Evolutionary conservation across 2,797 vertebrate genomes (phyloP), one percentile per base, ranked within the genome.

Genomic region (Hoplostethus atlanticus): DNA sequence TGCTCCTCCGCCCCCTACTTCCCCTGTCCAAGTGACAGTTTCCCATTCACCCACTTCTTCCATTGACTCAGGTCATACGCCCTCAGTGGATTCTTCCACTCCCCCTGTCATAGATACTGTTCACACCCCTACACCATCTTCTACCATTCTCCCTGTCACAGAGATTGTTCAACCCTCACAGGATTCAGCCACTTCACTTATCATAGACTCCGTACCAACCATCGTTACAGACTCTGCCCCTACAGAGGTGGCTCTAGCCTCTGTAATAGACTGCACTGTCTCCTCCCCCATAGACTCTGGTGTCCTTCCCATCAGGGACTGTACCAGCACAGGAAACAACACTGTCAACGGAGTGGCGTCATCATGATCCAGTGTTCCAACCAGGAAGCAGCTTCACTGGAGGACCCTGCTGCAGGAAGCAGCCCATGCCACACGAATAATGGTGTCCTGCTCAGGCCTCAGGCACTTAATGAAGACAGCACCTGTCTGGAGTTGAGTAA

Each of bases 291-390:
- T 95, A 87, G 93, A 95, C 92, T 93, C 79, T 15, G 93, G 90
- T 13, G 57, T 83, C 61, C 82, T 89, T 44, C 56, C 93, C 86
- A 53, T 86, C 71, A 85, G 74, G 62, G 92, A 93, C 0, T 94
- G 94, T 0, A 90, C 91, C 52, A 93, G 95, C 90, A 93, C 94
- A 0, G 96, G 96, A 85, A 95, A 92, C 48, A 88, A 93, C 93
- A 93, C 94, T 11, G 93, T 95, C 91, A 96, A 96, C 0, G 94
- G 94, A 48, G 90, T 92, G 86, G 91, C 93, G 46, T 93, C 92
- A 0, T 96, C 95, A 77, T 97, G 96, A 96, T 91, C 74, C 58
- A 58, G 72, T 42, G 87, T 58, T 25, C 81, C 68, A 76, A 75
- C 60, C 64, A 71, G 66, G 61, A 77, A 68, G 76, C 76, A 89